phyloP scores from a whole-genome alignment of 2,888 invertebrate species.

The Drosophila koepferae region DNA sequence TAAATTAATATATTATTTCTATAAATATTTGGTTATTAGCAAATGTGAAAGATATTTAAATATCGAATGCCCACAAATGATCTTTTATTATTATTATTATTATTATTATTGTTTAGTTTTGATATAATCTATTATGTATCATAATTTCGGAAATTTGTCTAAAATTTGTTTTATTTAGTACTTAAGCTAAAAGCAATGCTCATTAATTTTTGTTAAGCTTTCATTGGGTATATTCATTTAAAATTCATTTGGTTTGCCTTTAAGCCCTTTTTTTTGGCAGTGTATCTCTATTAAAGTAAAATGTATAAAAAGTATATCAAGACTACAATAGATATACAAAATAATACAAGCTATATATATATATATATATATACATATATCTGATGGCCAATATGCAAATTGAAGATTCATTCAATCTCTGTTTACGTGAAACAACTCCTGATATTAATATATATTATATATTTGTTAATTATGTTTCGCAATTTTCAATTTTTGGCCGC shows the following conservation, averaged over 20 bases:
- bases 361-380: not conserved
- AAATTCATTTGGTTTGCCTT: not conserved
- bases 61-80: not conserved
- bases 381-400: not conserved
- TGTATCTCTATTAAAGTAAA: not conserved
- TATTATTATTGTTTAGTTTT: not conserved
- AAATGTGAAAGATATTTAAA: not conserved
- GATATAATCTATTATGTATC: not conserved
- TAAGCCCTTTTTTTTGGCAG: not conserved
- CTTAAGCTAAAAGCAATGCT: conserved; percentile 7
- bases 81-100: conserved; percentile 1
- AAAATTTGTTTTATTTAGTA: conserved; percentile 1
- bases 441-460: conserved; percentile 2
- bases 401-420: not conserved
- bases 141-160: not conserved
- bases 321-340: too few relatives aligned
- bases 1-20: not conserved
- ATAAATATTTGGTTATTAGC: not conserved
- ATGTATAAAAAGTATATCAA: too few relatives aligned
- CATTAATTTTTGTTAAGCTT: not conserved
- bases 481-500: conserved; percentile 28
- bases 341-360: too few relatives aligned
- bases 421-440: not conserved
- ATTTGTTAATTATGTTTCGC: conserved; percentile 11
- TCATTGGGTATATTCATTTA: not conserved